phyloP scores from a whole-genome alignment of 1,140 invertebrate genomes.

The Drosophila athabasca region DNA sequence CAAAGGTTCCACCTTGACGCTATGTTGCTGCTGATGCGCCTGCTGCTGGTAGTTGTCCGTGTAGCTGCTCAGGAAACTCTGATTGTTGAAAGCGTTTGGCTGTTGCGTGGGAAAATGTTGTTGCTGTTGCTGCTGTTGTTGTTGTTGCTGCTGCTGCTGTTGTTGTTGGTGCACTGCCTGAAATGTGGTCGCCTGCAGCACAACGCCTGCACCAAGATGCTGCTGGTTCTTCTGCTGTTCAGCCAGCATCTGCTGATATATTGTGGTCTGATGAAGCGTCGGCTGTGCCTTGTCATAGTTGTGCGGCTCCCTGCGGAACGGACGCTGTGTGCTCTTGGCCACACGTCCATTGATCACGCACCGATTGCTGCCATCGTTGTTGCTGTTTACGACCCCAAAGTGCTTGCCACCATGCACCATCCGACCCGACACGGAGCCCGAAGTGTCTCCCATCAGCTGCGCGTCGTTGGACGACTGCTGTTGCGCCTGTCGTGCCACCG shows the following conservation, averaged over 20 bases:
- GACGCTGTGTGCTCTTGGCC: constrained; percentile 72
- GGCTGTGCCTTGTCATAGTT: constrained; percentile 83
- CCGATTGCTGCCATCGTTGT: constrained; percentile 60
- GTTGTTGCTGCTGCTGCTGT: constrained; percentile 30
- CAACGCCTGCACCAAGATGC: constrained; percentile 46
- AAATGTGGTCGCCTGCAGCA: constrained; percentile 51
- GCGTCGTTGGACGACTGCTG: constrained; percentile 43
- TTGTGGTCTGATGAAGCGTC: constrained; percentile 78
- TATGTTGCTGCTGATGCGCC: constrained; percentile 59
- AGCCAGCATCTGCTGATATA: constrained; percentile 83
- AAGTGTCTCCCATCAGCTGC: constrained; percentile 33
- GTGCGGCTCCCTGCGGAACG: constrained; percentile 77
- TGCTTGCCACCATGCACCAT: constrained; percentile 50
- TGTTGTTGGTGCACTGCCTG: constrained; percentile 55
- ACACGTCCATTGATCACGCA: constrained; percentile 81
- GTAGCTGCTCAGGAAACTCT: constrained; percentile 56
- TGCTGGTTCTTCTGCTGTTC: constrained; percentile 76
- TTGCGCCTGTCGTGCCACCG: constrained; percentile 43
- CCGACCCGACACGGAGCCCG: constrained; percentile 17
- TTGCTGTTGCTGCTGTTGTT: constrained; percentile 59
- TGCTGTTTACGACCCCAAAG: constrained; percentile 47
- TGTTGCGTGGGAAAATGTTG: constrained; percentile 70
- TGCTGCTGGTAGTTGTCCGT: constrained; percentile 64
- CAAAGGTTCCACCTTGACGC: constrained; percentile 71
- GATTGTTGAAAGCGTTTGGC: constrained; percentile 49